A percentile compares a stretch with the other conserved stretches of the same genome.
phyloP scores from a whole-genome alignment of 1,140 invertebrate species.

The Drosophila paulistorum region DNA sequence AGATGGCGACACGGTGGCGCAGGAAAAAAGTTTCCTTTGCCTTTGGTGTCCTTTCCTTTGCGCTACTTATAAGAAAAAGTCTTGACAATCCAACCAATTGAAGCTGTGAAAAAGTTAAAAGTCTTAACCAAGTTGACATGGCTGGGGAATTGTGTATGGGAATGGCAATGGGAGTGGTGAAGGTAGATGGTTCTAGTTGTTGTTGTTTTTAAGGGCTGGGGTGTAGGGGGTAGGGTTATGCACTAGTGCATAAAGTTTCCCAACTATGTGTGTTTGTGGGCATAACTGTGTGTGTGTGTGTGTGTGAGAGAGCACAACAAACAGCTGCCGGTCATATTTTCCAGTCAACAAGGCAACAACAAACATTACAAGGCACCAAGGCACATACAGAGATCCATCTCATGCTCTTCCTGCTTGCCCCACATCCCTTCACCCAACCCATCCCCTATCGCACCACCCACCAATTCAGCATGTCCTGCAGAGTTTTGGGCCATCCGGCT shows the following conservation, averaged over 20 bases:
- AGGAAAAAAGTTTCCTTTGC: neutral
- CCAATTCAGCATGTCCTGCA: conserved; percentile 15
- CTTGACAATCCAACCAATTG: conserved; percentile 8
- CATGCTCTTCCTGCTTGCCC: neutral
- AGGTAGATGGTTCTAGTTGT: neutral
- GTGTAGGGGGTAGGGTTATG: neutral
- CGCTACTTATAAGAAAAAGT: conserved; percentile 8
- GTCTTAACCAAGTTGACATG: conserved; percentile 47
- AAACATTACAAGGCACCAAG: conserved; percentile 57
- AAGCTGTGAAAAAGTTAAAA: conserved; percentile 20
- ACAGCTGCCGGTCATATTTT: conserved; percentile 77
- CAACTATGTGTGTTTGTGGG: neutral
- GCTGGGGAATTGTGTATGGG: neutral
- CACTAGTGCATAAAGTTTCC: conserved; percentile 53
- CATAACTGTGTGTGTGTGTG: conserved; percentile 17
- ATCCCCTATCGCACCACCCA: neutral
- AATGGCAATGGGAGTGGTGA: neutral
- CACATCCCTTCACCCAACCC: no score
- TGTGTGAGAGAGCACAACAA: conserved; percentile 48
- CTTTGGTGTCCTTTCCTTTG: neutral
- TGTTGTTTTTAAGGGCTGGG: no score
- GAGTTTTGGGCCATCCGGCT: conserved; percentile 47
- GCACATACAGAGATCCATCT: conserved; percentile 22
- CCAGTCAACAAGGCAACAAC: conserved; percentile 77
- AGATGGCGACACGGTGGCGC: conserved; percentile 53